Evolutionary conservation across 2,888 invertebrate species (phyloP).

Genomic region (Apoderus coryli): DNA sequence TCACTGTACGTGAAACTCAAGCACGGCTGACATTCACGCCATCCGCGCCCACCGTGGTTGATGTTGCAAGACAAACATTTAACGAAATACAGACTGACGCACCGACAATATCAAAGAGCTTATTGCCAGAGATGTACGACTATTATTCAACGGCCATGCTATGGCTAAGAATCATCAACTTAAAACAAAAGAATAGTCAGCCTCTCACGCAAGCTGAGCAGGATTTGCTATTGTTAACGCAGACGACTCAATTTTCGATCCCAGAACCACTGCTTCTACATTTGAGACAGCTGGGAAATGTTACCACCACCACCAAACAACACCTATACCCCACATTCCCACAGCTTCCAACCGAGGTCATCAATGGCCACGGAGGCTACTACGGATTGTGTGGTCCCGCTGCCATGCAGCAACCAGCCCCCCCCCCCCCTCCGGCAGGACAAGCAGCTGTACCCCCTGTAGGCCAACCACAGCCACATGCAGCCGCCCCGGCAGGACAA

Average conservation of each 20-base stretch:
- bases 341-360: neutral
- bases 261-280: neutral
- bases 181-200: constrained; percentile 13
- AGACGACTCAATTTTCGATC: neutral
- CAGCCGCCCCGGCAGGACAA: too few relatives aligned
- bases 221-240: neutral
- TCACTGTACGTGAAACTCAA: constrained; percentile 7
- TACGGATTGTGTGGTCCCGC: too few relatives aligned
- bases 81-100: constrained; percentile 12
- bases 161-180: constrained; percentile 11
- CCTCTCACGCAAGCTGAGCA: constrained; percentile 10
- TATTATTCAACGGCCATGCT: constrained; percentile 13
- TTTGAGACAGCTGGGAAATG: neutral
- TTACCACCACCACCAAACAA: neutral
- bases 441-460: too few relatives aligned
- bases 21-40: constrained; percentile 9
- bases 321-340: neutral
- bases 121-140: constrained; percentile 12
- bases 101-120: constrained; percentile 6
- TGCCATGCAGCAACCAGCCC: neutral
- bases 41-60: constrained; percentile 8
- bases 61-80: constrained; percentile 8
- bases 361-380: neutral
- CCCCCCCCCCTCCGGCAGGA: too few relatives aligned
- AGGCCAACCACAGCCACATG: too few relatives aligned